Conservation (phyloP, 2,888 invertebrate genomes). For the Philaethria dido region DNA sequence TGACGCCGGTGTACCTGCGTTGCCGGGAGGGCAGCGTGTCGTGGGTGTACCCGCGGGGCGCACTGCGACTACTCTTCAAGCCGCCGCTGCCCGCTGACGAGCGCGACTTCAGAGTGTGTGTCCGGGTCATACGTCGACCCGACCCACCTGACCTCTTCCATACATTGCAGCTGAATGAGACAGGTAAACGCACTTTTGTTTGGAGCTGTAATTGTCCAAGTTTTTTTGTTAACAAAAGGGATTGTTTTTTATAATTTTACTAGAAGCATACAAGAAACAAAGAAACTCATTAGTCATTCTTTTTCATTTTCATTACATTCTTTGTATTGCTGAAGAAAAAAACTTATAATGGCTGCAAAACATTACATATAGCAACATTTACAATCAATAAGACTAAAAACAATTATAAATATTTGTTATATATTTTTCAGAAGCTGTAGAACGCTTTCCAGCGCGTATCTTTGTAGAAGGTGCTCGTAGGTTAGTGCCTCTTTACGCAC, state of each 20-base stretch:
- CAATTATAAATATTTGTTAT: not conserved
- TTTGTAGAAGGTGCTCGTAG: conserved; percentile 86
- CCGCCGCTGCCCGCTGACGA: conserved; percentile 84
- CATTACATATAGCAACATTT: no score
- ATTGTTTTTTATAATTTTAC: not conserved
- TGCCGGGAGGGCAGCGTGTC: conserved; percentile 88
- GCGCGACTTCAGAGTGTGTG: conserved; percentile 88
- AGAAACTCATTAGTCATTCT: no score
- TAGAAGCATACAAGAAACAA: no score
- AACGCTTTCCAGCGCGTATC: conserved; percentile 82
- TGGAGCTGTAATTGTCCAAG: not conserved
- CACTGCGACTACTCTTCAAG: conserved; percentile 86
- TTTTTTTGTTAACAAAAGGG: not conserved
- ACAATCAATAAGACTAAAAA: no score
- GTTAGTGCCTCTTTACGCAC: conserved; percentile 83
- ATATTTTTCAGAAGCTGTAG: conserved; percentile 58
- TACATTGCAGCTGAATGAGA: conserved; percentile 62
- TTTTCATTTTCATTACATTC: no score
- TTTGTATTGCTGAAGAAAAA: not conserved
- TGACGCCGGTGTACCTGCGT: conserved; percentile 90
- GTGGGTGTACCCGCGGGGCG: conserved; percentile 91
- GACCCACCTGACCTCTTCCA: conserved; percentile 85
- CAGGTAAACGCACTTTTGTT: conserved; percentile 54
- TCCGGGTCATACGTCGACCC: conserved; percentile 82
- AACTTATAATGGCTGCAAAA: no score